These are phyloP conservation scores for Euzophera pinguis DNA, from an alignment of 2,888 invertebrate genomes.

Conservation along the genomic window DNA sequence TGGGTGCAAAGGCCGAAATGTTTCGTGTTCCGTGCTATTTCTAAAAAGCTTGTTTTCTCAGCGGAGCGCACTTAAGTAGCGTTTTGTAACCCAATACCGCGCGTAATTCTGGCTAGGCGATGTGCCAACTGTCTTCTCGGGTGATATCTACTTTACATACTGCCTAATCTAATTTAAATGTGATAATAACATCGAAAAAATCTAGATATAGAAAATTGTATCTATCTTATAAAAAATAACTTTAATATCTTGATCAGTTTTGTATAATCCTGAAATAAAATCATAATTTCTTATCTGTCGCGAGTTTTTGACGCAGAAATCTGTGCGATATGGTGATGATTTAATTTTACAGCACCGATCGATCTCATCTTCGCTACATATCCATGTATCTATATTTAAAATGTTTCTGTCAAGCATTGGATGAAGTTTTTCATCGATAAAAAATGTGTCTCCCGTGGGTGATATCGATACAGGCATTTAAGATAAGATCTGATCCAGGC, in stretches of 20 bases:
- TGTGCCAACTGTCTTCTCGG: slow-evolving; percentile 53
- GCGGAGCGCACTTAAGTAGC: slow-evolving; percentile 70
- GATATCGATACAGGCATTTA: slow-evolving; percentile 79
- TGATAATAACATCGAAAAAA: no score
- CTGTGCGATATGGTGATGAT: no score
- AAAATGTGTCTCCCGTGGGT: slow-evolving; percentile 76
- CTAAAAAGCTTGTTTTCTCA: slow-evolving; percentile 76
- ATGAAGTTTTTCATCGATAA: slow-evolving; percentile 59
- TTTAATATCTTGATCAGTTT: no score
- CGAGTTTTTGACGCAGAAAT: no score
- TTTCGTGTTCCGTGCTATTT: slow-evolving; percentile 68
- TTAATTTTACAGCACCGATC: no score
- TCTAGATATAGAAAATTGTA: no score
- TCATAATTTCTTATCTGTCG: no score
- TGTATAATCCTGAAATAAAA: no score
- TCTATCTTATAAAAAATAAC: no score
- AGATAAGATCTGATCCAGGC: slow-evolving; percentile 74
- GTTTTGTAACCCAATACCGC: slow-evolving; percentile 60
- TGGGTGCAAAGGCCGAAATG: slow-evolving; percentile 64
- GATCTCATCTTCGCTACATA: no score
- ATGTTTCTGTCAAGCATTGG: background rate
- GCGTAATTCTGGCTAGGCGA: slow-evolving; percentile 58
- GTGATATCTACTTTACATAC: slow-evolving; percentile 25
- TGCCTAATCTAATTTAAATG: no score
- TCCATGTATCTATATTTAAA: background rate